Conservation (phyloP, 2,888 invertebrate genomes). For the Griposia aprilina region DNA sequence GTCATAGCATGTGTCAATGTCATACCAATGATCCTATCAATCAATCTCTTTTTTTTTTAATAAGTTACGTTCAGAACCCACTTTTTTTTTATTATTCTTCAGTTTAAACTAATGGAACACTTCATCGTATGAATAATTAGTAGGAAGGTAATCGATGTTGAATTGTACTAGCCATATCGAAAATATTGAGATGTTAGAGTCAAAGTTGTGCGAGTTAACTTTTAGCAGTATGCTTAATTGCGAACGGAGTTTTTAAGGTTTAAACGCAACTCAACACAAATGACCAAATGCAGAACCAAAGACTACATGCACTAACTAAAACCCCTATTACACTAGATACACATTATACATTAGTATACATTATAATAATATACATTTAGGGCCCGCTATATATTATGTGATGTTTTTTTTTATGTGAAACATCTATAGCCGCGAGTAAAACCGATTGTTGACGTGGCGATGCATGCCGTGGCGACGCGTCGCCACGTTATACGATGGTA, state of each 20-base stretch:
- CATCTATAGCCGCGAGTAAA: too few species aligned
- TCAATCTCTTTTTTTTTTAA: neutral
- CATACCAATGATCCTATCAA: neutral
- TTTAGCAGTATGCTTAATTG: neutral
- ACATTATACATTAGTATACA: too few species aligned
- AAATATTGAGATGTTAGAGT: neutral
- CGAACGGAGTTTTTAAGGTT: neutral
- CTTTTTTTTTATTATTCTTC: neutral
- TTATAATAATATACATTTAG: too few species aligned
- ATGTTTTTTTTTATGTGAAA: too few species aligned
- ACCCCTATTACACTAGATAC: too few species aligned
- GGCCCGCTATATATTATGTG: too few species aligned
- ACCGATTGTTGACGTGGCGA: too few species aligned
- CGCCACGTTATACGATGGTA: too few species aligned
- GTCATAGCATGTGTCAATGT: neutral
- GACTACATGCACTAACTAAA: too few species aligned
- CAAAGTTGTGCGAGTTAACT: neutral
- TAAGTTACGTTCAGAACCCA: neutral
- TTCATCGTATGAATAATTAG: neutral
- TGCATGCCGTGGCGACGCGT: too few species aligned
- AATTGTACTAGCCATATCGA: neutral
- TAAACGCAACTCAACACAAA: slow-evolving; percentile 12
- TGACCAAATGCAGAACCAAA: too few species aligned
- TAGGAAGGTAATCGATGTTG: too few species aligned
- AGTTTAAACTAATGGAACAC: neutral